These are phyloP conservation scores for Asarcornis scutulata DNA, from an alignment of 2,113 vertebrate genomes.

Conservation along the genomic window DNA sequence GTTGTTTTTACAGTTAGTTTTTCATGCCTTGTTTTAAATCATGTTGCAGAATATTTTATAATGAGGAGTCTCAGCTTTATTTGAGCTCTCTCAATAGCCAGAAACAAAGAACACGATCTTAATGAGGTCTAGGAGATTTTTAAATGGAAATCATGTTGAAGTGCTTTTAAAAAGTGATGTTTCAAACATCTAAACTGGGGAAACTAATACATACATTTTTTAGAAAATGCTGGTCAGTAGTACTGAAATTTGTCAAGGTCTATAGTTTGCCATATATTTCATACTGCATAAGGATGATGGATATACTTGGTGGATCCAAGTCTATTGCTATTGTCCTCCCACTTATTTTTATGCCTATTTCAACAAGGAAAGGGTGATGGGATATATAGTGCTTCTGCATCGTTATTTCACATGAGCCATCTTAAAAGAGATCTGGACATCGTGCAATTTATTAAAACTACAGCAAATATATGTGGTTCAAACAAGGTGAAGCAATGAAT, in stretches of 20 bases:
- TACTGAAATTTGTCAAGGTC: conserved; percentile 1
- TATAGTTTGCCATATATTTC: neutral
- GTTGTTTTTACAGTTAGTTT: conserved; percentile 47
- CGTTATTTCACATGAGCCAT: neutral
- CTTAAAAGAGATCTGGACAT: neutral
- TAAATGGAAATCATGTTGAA: conserved; percentile 47
- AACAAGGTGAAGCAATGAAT: neutral
- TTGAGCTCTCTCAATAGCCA: conserved; percentile 20
- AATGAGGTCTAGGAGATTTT: conserved; percentile 63
- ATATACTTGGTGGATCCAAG: neutral
- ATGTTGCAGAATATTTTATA: conserved; percentile 58
- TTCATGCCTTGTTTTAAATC: conserved; percentile 54
- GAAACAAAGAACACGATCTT: conserved; percentile 49
- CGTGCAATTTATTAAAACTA: neutral
- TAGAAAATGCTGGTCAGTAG: neutral
- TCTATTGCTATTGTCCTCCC: neutral
- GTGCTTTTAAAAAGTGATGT: neutral
- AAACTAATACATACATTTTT: neutral
- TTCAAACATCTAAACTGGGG: neutral
- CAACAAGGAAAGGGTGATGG: neutral
- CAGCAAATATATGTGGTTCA: neutral
- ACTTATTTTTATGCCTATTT: neutral
- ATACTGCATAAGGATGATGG: neutral
- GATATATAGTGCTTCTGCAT: neutral
- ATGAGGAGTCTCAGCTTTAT: conserved; percentile 51